Evolutionary conservation across 1,140 invertebrate species (phyloP), one percentile per base, ranked within the genome.

Genomic region (Polyergus mexicanus): DNA sequence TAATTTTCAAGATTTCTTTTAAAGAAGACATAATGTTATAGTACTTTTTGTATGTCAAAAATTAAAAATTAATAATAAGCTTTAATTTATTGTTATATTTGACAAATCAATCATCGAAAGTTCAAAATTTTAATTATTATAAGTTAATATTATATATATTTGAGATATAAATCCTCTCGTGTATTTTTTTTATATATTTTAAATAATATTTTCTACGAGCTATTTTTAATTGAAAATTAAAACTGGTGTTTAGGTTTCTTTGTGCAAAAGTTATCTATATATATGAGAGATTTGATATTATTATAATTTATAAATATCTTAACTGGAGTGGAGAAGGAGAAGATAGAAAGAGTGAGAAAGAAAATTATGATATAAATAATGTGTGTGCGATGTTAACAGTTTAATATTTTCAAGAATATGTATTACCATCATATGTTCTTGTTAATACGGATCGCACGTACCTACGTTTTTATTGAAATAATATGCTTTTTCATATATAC

Each of bases 401-500:
- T 11, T 28, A 80, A 68, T 25, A 38, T 3, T 68, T n/a, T 56
- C 32, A 8, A 47, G 25, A 38, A 68, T 7, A 51, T 47, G 11
- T 65, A 44, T 76, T 22, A 77, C 19, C 38, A 22, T 7, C 11
- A 1, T 22, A 28, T 10, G 19, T 28, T 38, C 19, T 25, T 4
- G 7, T 51, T n/a, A 69, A 16, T 35, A 41, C 8, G 16, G 58
- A 51, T 51, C 2, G 47, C 19, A n/a, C 19, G n/a, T n/a, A n/a
- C n/a, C n/a, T n/a, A n/a, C n/a, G 6, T 60, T 60, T 78, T 71
- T 19, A 25, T 44, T 10, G n/a, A 71, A 58, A 13, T 71, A 58
- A 71, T 68, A 38, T 32, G n/a, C 11, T 60, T 71, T 68, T 72
- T 44, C 10, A 44, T 35, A 32, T 32, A 38, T 19, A 58, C n/a